These are phyloP conservation scores for Dinocampus coccinellae DNA, from an alignment of 2,888 invertebrate species.

Conservation along the genomic window DNA sequence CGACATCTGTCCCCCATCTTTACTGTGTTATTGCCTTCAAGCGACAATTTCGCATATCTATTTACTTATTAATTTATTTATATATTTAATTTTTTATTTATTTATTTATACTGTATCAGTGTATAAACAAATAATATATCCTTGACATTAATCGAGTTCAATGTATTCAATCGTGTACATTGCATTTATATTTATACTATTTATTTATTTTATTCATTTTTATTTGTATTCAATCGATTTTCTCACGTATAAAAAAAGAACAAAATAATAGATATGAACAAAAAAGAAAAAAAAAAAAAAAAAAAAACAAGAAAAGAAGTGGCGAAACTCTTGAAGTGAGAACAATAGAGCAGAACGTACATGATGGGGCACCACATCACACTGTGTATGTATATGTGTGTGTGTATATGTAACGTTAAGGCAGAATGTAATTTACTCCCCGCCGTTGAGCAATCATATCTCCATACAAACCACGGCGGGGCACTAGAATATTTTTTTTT, in stretches of 20 bases:
- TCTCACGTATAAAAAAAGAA: no score
- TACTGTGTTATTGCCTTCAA: constrained; percentile 2
- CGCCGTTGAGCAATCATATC: constrained; percentile 46
- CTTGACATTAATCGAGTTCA: constrained; percentile 13
- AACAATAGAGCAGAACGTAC: constrained; percentile 9
- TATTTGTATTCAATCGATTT: not conserved
- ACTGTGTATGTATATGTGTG: no score
- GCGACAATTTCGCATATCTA: no score
- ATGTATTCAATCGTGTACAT: constrained; percentile 6
- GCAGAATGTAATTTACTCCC: constrained; percentile 44
- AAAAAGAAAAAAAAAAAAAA: no score
- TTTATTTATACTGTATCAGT: not conserved
- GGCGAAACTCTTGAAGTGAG: constrained; percentile 2
- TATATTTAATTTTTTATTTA: no score
- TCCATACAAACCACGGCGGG: constrained; percentile 22
- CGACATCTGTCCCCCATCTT: constrained; percentile 6
- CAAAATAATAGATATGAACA: no score
- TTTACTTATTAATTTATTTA: no score
- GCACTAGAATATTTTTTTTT: not conserved
- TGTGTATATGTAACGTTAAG: constrained; percentile 10
- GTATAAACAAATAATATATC: not conserved
- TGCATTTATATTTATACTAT: not conserved
- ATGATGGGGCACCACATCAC: not conserved
- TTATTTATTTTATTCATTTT: not conserved
- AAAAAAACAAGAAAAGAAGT: no score